Percentiles rank a stretch among this genome's conserved stretches.
phyloP scores from a whole-genome alignment of 2,888 invertebrate genomes.

The Trachelus tabidus region DNA sequence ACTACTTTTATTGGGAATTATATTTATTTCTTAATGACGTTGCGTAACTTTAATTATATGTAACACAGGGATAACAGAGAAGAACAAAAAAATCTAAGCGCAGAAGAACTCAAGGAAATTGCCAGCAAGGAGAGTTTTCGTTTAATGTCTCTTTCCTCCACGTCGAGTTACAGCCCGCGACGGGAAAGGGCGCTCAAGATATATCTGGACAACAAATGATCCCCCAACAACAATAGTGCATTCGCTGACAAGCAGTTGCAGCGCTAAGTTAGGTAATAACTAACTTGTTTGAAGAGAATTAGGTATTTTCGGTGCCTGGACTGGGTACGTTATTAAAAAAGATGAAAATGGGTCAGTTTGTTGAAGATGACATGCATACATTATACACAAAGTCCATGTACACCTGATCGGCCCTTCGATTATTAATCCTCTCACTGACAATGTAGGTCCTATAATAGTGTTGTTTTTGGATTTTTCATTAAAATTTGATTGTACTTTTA shows the following conservation, averaged over 20 bases:
- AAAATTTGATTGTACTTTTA: not conserved
- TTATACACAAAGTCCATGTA: not conserved
- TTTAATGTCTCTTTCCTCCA: constrained; percentile 39
- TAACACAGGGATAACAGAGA: constrained; percentile 73
- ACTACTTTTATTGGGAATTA: not conserved
- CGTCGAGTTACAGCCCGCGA: constrained; percentile 71
- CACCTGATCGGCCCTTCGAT: constrained; percentile 24
- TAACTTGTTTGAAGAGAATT: constrained; percentile 31
- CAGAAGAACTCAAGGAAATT: constrained; percentile 74
- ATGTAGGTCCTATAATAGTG: constrained; percentile 11
- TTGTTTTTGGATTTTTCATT: not conserved
- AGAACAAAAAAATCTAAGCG: constrained; percentile 70
- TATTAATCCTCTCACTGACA: constrained; percentile 38
- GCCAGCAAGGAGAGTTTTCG: constrained; percentile 69
- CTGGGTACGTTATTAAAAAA: constrained; percentile 16
- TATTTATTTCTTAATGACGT: constrained; percentile 3
- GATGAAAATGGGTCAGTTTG: not conserved
- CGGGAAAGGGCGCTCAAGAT: constrained; percentile 80
- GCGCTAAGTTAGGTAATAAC: constrained; percentile 18
- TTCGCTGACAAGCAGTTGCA: constrained; percentile 28
- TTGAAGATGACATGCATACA: not conserved
- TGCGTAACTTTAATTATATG: not conserved
- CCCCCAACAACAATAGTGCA: constrained; percentile 23
- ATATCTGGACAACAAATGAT: constrained; percentile 71
- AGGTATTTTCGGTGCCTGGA: constrained; percentile 29